These are phyloP conservation scores for Eurytoma californica DNA, from an alignment of 2,888 invertebrate species.

Conservation along the genomic window DNA sequence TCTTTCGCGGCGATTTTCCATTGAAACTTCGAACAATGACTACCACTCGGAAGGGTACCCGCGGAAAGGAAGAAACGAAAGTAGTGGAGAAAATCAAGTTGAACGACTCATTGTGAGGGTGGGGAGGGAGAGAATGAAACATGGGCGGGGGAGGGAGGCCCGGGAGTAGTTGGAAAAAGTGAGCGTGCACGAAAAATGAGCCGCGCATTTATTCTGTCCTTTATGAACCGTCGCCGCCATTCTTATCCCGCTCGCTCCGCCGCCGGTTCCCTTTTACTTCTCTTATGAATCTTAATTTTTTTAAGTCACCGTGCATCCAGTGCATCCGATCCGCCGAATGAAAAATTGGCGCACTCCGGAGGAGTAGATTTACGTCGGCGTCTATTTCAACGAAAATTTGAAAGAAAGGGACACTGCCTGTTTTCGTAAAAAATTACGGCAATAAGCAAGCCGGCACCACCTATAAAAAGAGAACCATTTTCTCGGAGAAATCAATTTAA, in stretches of 20 bases:
- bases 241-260: too few relatives aligned
- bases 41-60: slow-evolving; percentile 17
- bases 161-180: not conserved
- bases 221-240: slow-evolving; percentile 19
- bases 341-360: not conserved
- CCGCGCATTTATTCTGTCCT: slow-evolving; percentile 39
- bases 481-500: too few relatives aligned
- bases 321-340: slow-evolving; percentile 6
- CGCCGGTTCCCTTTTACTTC: not conserved
- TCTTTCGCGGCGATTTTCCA: slow-evolving; percentile 47
- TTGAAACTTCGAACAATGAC: slow-evolving; percentile 49
- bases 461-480: too few relatives aligned
- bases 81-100: slow-evolving; percentile 51
- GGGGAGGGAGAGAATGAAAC: slow-evolving; percentile 32
- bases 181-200: slow-evolving; percentile 47
- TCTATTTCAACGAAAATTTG: too few relatives aligned
- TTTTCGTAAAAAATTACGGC: too few relatives aligned
- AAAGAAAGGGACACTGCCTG: too few relatives aligned
- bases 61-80: slow-evolving; percentile 24
- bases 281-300: slow-evolving; percentile 35
- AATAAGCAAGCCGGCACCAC: too few relatives aligned
- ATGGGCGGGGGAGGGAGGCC: slow-evolving; percentile 6
- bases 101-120: slow-evolving; percentile 45
- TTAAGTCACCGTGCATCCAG: not conserved
- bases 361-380: too few relatives aligned